These are phyloP conservation scores for Margarornis squamiger DNA, from an alignment of 2,797 vertebrate species.

Conservation along the genomic window DNA sequence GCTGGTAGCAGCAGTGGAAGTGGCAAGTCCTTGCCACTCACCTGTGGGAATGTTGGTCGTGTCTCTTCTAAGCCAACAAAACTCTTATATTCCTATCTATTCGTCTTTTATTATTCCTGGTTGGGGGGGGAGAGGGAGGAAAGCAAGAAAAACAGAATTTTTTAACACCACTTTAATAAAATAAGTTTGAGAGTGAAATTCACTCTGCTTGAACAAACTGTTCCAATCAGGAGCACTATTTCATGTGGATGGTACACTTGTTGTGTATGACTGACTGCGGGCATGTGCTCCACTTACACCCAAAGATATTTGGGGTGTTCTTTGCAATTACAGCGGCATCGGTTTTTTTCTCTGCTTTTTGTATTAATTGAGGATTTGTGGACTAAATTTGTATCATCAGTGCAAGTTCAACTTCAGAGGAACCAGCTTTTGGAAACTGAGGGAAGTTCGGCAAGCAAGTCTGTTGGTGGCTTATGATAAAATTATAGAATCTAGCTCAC, in stretches of 20 bases:
- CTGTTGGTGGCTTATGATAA: background rate
- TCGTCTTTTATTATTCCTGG: background rate
- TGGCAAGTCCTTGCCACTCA: background rate
- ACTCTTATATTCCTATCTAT: background rate
- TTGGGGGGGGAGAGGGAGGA: background rate
- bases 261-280: background rate
- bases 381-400: background rate
- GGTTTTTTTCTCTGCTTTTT: background rate
- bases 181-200: background rate
- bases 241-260: background rate
- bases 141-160: background rate
- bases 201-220: background rate
- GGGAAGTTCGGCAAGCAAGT: background rate
- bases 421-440: background rate
- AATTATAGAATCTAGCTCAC: background rate
- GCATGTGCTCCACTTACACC: background rate
- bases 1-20: background rate
- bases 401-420: background rate
- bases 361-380: background rate
- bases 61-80: background rate
- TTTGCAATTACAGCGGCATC: background rate
- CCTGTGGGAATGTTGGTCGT: background rate
- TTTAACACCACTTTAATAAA: accelerated
- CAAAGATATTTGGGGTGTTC: background rate
- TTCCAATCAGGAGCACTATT: background rate